Evolutionary conservation across 2,113 vertebrate genomes (phyloP), one percentile per base, ranked within the genome.

Genomic region (Oenanthe melanoleuca): DNA sequence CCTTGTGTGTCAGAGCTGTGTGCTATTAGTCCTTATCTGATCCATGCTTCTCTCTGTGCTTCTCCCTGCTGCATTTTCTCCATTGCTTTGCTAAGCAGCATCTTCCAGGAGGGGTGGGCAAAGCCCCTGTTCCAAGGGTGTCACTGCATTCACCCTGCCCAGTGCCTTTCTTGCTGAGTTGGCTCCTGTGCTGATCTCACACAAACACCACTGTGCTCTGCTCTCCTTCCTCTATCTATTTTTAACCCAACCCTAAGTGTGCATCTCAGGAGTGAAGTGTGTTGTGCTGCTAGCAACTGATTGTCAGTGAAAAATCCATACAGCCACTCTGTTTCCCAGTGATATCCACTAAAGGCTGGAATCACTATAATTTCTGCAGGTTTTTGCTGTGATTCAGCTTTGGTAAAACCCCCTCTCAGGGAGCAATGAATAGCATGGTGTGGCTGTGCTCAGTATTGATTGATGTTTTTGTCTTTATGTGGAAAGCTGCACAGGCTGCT

Each of bases 321-420:
- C 4, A 2, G 63, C 45, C 19, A 14, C 71, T 69, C 83, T 61
- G 29, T 61, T 83, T 96, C 72, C 63, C 64, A 45, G 19, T 38
- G 38, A 74, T 34, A 49, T 33, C 77, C 44, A 42, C 67, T 71
- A 5, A 73, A 45, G 34, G 28, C 71, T 66, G 55, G 79, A 75
- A 28, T 65, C 19, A 6, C 50, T 69, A 37, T 91, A 4, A 69
- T 80, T 95, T 79, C 56, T 77, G 33, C 38, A 38, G 52, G n/a
- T 14, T 89, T 79, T 92, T 67, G 53, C 78, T 91, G 65, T 86
- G 81, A 94, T 95, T 91, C 88, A 82, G 5, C 73, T 72, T 89
- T 44, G 80, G 65, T 73, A 61, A 86, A 89, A 66, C 26, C 45
- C 72, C 44, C 69, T 88, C 66, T 63, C 5, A 2, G 67, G 70